These are phyloP conservation scores for Leptocoma aspasia DNA, from an alignment of 2,113 vertebrate genomes.

Conservation along the genomic window DNA sequence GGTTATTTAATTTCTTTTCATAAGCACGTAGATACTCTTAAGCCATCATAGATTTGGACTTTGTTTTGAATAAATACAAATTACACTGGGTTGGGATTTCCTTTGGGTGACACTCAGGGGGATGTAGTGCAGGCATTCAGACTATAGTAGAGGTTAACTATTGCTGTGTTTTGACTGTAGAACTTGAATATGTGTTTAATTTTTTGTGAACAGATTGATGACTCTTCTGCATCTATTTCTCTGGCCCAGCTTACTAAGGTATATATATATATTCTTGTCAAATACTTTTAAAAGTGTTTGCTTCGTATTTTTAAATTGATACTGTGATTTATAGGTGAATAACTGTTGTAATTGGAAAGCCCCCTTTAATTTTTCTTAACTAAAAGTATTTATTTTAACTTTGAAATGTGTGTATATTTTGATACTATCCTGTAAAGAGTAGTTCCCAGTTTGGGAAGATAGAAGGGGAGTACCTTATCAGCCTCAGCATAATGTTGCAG, in stretches of 20 bases:
- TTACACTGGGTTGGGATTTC: not conserved
- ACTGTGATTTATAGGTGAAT: conserved; percentile 30
- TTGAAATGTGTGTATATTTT: conserved; percentile 60
- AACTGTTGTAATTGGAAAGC: conserved; percentile 54
- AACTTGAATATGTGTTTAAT: conserved; percentile 89
- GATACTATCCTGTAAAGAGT: conserved; percentile 80
- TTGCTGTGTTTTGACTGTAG: conserved; percentile 78
- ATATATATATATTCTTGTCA: conserved; percentile 75
- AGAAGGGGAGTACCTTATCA: conserved; percentile 74
- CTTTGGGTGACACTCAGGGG: not conserved
- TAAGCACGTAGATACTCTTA: not conserved
- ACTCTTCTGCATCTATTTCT: conserved; percentile 87
- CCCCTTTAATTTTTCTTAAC: conserved; percentile 3
- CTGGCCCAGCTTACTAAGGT: conserved; percentile 94
- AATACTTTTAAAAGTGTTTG: conserved; percentile 64
- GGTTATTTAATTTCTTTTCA: not conserved
- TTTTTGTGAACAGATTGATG: conserved; percentile 94
- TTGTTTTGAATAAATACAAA: not conserved
- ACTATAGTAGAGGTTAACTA: conserved; percentile 69
- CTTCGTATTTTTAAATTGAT: conserved; percentile 67
- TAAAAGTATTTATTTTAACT: conserved; percentile 35
- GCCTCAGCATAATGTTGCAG: conserved; percentile 75
- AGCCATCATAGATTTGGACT: not conserved
- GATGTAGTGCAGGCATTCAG: conserved; percentile 49
- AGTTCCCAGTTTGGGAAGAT: conserved; percentile 77